Conservation (phyloP, 1,140 invertebrate species). For the Phortica variegata region DNA sequence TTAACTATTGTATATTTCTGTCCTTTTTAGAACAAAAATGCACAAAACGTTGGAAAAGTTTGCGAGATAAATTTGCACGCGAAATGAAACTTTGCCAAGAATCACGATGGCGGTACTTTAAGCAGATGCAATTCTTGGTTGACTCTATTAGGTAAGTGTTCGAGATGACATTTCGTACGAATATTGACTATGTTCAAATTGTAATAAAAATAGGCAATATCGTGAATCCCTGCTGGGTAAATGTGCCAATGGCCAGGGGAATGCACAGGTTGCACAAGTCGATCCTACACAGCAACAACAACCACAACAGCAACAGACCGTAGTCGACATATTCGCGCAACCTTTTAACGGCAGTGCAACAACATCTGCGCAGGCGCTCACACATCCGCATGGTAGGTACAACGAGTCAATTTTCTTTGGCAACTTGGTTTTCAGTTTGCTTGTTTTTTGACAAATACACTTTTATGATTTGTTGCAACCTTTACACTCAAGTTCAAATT, state of each 20-base stretch:
- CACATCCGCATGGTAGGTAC: slow-evolving; percentile 47
- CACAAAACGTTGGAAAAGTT: slow-evolving; percentile 52
- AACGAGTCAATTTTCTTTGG: not conserved
- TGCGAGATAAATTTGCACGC: slow-evolving; percentile 51
- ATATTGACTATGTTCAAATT: too few relatives aligned
- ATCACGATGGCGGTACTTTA: slow-evolving; percentile 53
- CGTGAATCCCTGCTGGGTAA: slow-evolving; percentile 48
- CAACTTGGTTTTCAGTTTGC: slow-evolving; percentile 2
- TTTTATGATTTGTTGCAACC: slow-evolving; percentile 7
- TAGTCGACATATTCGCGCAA: slow-evolving; percentile 49
- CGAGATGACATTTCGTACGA: too few relatives aligned
- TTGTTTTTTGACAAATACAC: not conserved
- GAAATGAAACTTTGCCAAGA: slow-evolving; percentile 53
- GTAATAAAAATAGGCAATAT: slow-evolving; percentile 28
- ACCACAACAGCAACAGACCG: slow-evolving; percentile 41
- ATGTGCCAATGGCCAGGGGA: slow-evolving; percentile 40
- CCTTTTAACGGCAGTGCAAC: slow-evolving; percentile 48
- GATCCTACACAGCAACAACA: slow-evolving; percentile 50
- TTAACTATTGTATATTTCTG: too few relatives aligned
- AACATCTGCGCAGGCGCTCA: slow-evolving; percentile 44
- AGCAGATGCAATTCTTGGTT: slow-evolving; percentile 52
- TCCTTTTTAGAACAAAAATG: slow-evolving; percentile 47
- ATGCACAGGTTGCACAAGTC: slow-evolving; percentile 36
- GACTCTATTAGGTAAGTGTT: slow-evolving; percentile 35
- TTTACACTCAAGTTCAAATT: slow-evolving; percentile 15